A percentile compares a stretch with the other conserved stretches of the same genome.
phyloP scores from a whole-genome alignment of 2,113 vertebrate genomes.

The Amphiprion percula region DNA sequence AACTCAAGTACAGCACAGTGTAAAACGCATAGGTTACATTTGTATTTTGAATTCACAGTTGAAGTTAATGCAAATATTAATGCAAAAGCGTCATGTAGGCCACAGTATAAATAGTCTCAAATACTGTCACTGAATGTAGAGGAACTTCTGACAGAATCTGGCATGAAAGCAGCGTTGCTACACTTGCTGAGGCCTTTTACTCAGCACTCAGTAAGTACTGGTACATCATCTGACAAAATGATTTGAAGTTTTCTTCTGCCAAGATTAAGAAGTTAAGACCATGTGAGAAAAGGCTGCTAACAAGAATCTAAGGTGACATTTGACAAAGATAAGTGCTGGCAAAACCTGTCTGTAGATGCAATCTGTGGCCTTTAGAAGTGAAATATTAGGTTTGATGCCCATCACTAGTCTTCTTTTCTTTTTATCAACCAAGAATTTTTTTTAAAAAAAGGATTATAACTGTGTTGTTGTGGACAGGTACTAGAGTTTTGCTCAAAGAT shows the following conservation, averaged over 20 bases:
- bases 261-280: conserved; percentile 52
- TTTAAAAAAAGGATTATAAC: conserved; percentile 22
- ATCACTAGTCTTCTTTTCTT: conserved; percentile 19
- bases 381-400: conserved; percentile 48
- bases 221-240: conserved; percentile 43
- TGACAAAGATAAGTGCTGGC: conserved; percentile 64
- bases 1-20: too few relatives aligned
- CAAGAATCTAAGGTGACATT: conserved; percentile 66
- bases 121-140: neutral
- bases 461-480: neutral
- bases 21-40: neutral
- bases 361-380: conserved; percentile 65
- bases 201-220: conserved; percentile 13
- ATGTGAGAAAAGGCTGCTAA: conserved; percentile 31
- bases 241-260: conserved; percentile 29
- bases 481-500: conserved; percentile 12
- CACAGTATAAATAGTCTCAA: neutral
- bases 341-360: conserved; percentile 60
- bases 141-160: neutral
- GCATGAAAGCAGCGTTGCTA: neutral
- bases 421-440: conserved; percentile 20
- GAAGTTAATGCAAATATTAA: neutral
- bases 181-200: conserved; percentile 43
- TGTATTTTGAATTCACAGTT: neutral
- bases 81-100: neutral